Evolutionary conservation across 2,113 vertebrate species (phyloP).

Genomic region (Hemiprocne comata): DNA sequence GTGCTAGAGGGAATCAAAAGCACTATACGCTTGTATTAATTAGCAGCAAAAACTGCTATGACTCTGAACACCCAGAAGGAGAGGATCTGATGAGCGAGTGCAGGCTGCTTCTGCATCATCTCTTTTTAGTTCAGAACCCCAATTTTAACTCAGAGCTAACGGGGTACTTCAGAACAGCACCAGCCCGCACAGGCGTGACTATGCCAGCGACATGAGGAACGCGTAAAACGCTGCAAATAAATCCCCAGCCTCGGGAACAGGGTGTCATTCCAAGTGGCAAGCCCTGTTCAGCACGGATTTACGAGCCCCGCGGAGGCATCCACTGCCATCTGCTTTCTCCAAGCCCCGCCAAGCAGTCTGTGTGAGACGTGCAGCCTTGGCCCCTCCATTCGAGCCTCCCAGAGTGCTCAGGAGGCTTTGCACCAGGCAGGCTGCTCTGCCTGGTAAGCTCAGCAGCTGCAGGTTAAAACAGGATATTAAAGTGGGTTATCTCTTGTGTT

Average conservation of each 20-base stretch:
- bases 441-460: background rate
- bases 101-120: background rate
- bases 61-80: conserved; percentile 24
- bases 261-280: background rate
- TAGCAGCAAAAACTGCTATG: background rate
- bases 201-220: background rate
- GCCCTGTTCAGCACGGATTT: background rate
- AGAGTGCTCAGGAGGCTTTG: background rate
- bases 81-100: background rate
- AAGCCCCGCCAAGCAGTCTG: background rate
- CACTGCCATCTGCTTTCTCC: conserved; percentile 7
- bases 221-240: background rate
- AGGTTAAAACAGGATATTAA: background rate
- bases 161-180: background rate
- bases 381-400: background rate
- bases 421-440: background rate
- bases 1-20: background rate
- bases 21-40: background rate
- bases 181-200: background rate
- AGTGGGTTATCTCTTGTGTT: background rate
- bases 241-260: background rate
- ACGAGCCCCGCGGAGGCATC: background rate
- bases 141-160: background rate
- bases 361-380: background rate
- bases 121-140: conserved; percentile 1